Base-by-base conservation (phyloP, 2,113 vertebrate species). In the Mixornis gularis region DNA sequence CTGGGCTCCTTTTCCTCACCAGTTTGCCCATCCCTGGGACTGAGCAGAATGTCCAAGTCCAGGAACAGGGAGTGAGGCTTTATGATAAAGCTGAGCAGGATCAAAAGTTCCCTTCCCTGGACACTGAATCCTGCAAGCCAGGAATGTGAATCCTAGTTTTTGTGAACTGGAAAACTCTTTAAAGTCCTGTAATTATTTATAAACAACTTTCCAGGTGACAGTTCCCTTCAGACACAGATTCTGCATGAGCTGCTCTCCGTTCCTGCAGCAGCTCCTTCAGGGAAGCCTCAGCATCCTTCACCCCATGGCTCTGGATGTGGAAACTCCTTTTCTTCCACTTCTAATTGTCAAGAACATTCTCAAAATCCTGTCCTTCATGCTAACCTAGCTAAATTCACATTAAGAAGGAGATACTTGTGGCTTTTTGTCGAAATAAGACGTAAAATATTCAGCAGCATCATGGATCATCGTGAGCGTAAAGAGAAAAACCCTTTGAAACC, bases 341-440 rank as follows among this genome's bases (percentile, higher is more conserved):
- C 18, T 9, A 15, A 21, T 24, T 10, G 5, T 10, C 17, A 40
- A 27, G 11, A 13, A 1, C 4, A 3, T 38, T 73, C 69, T 66
- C 32, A 49, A 49, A 41, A 20, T 7, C 0, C 17, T 73, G 36
- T n/a, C 49, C 40, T 63, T 76, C 10, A 3, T 6, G 29, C 24
- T 60, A 22, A 1, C 9, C 41, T 6, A 4, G 26, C 7, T 46
- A 5, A 60, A 59, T 30, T 51, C 40, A 30, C 44, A 38, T 69
- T 3, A 17, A 36, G 25, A n/a, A 26, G 59, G 38, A 52, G 13
- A 7, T 3, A 0, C 2, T 11, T 2, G 1, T 51, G 26, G 10
- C 4, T 40, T 12, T 40, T 3, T 12, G 3, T 30, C 15, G 13
- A 53, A 70, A 63, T 13, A 19, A 52, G 7, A 24, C 36, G 24